Conservation (phyloP, 2,797 vertebrate genomes). For the Perodicticus potto region DNA sequence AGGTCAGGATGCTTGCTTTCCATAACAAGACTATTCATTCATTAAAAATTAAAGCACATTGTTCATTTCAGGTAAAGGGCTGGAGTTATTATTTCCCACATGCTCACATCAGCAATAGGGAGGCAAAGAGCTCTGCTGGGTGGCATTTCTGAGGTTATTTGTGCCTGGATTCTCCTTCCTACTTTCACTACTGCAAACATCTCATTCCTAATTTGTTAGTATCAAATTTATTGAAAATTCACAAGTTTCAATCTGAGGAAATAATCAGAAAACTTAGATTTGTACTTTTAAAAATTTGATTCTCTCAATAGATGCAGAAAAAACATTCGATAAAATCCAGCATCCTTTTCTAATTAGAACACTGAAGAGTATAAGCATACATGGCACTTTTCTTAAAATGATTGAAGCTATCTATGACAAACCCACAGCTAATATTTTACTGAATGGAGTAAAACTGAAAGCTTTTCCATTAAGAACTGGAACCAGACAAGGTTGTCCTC, state of each 20-base stretch:
- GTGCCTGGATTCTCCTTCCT: neutral
- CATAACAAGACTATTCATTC: conserved; percentile 76
- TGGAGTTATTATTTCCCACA: conserved; percentile 18
- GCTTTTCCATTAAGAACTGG: no score
- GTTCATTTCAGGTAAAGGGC: conserved; percentile 49
- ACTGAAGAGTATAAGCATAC: no score
- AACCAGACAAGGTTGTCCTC: no score
- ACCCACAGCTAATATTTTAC: no score
- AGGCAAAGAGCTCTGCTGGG: neutral
- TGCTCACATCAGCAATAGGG: neutral
- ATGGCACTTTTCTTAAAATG: no score
- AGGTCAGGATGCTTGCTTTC: conserved; percentile 76
- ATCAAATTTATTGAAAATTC: neutral
- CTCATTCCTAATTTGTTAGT: neutral
- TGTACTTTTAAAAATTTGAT: neutral
- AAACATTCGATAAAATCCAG: no score
- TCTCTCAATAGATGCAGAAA: no score
- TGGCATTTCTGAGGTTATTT: neutral
- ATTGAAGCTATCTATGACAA: no score
- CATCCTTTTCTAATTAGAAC: no score
- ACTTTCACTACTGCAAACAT: neutral
- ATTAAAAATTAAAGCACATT: conserved; percentile 83
- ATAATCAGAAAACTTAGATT: conserved; percentile 35
- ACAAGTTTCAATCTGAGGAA: neutral
- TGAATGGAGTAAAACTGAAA: no score